These are phyloP conservation scores for Nematopogon swammerdamellus DNA, from an alignment of 2,888 invertebrate species.

Conservation along the genomic window DNA sequence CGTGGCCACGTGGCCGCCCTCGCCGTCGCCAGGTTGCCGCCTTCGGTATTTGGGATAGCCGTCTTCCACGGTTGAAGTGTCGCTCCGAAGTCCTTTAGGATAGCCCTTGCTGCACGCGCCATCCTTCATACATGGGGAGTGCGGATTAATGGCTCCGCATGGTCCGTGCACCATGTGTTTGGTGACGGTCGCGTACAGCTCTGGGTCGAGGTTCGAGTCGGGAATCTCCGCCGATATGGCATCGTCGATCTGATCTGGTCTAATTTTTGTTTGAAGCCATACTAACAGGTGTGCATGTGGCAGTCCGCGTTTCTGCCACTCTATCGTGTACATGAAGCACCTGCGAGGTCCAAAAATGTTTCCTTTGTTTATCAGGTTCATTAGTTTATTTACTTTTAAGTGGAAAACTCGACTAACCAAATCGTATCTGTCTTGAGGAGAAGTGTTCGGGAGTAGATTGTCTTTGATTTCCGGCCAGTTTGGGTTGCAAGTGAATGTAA, in stretches of 20 bases:
- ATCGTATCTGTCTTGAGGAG: background rate
- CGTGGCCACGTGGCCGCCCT: background rate
- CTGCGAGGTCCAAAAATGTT: background rate
- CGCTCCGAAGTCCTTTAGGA: slow-evolving; percentile 14
- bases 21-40: slow-evolving; percentile 1
- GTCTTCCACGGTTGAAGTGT: slow-evolving; percentile 17
- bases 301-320: background rate
- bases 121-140: slow-evolving; percentile 5
- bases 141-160: slow-evolving; percentile 7
- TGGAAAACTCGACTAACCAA: background rate
- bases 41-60: slow-evolving; percentile 13
- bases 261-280: background rate
- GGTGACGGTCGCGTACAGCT: slow-evolving; percentile 5
- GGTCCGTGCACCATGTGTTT: slow-evolving; percentile 7
- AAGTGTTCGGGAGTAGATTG: background rate
- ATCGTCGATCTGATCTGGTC: background rate
- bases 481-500: no score
- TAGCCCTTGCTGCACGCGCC: slow-evolving; percentile 19
- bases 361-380: slow-evolving; percentile 2
- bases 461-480: background rate
- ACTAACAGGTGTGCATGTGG: background rate
- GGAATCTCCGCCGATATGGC: background rate
- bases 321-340: background rate
- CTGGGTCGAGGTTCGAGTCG: slow-evolving; percentile 1
- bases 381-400: background rate